Conservation (phyloP, 2,888 invertebrate genomes). For the Hydrotaea cyrtoneurina region DNA sequence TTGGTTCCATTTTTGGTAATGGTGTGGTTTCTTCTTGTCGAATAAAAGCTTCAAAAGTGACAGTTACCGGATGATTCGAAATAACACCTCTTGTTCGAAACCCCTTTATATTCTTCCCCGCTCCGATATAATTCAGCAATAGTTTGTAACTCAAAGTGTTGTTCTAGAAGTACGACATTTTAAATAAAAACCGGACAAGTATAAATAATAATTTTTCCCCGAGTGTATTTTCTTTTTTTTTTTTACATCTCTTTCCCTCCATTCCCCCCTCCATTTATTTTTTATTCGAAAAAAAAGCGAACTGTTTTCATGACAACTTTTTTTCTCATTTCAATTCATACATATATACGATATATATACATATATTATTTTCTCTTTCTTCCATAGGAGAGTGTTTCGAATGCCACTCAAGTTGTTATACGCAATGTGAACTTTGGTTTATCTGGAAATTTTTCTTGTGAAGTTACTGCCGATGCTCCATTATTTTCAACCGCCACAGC, state of each 20-base stretch:
- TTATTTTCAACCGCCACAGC: constrained; percentile 85
- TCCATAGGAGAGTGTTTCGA: constrained; percentile 85
- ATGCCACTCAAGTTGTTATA: constrained; percentile 86
- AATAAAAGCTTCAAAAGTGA: too few species aligned
- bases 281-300: constrained; percentile 53
- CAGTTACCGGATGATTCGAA: too few species aligned
- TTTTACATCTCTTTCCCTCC: neutral
- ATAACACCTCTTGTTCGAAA: too few species aligned
- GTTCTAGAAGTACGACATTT: too few species aligned
- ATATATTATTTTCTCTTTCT: constrained; percentile 57
- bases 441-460: constrained; percentile 87
- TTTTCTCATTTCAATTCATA: constrained; percentile 33
- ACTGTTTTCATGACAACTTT: constrained; percentile 46
- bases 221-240: constrained; percentile 43
- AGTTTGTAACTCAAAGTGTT: too few species aligned
- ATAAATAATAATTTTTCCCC: neutral
- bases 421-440: constrained; percentile 86
- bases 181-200: too few species aligned
- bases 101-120: too few species aligned
- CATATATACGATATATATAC: too few species aligned
- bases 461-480: constrained; percentile 87
- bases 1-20: too few species aligned
- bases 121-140: too few species aligned
- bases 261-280: too few species aligned
- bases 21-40: too few species aligned